A percentile compares a stretch with the other conserved stretches of the same genome.
Evolutionary conservation across 2,888 invertebrate genomes (phyloP).

Genomic region (Papilio demoleus): DNA sequence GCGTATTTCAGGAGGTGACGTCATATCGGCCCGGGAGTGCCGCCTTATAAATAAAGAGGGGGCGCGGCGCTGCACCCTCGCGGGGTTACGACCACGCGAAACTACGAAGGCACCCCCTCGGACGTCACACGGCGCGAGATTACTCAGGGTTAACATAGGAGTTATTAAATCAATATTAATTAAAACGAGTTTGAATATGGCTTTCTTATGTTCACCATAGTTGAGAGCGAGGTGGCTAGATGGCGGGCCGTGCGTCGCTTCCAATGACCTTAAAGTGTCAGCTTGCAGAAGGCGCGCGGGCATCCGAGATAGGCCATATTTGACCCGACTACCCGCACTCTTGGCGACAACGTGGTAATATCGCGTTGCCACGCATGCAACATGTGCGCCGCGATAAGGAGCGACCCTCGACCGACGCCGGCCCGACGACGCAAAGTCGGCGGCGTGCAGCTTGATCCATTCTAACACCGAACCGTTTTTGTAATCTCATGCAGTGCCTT

Average conservation of each 20-base stretch:
- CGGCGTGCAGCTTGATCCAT: too few species aligned
- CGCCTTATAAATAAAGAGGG: conserved; percentile 65
- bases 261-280: not conserved
- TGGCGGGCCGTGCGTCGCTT: not conserved
- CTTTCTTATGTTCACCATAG: not conserved
- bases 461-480: too few species aligned
- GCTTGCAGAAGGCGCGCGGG: conserved; percentile 7
- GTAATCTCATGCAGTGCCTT: too few species aligned
- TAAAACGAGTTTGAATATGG: not conserved
- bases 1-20: conserved; percentile 71
- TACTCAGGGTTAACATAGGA: not conserved
- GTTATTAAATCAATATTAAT: not conserved
- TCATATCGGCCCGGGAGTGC: conserved; percentile 51
- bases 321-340: conserved; percentile 38
- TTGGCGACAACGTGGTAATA: conserved; percentile 41
- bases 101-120: not conserved
- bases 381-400: not conserved
- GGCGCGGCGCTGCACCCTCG: conserved; percentile 63
- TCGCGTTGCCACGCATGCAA: conserved; percentile 6
- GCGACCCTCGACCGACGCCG: not conserved
- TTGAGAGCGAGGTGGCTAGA: not conserved
- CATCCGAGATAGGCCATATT: conserved; percentile 22
- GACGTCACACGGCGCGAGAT: not conserved
- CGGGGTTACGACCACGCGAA: not conserved
- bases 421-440: not conserved